Evolutionary conservation across 2,113 vertebrate genomes (phyloP).

Genomic region (Sceloporus undulatus): DNA sequence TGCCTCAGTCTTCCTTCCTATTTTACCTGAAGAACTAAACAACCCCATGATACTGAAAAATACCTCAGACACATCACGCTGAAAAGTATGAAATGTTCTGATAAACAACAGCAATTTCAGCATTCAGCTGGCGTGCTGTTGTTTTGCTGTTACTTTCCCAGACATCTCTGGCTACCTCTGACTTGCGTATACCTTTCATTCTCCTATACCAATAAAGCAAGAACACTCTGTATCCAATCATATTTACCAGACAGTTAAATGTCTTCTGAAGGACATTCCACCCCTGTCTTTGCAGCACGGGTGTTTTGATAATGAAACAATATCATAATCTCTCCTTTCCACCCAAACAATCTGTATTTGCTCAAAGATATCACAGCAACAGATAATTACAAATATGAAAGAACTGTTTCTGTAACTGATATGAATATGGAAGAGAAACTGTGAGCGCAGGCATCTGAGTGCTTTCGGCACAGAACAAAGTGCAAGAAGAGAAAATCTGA

Average conservation of each 20-base stretch:
- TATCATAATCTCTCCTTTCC: constrained; percentile 25
- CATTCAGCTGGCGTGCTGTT: neutral
- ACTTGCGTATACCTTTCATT: neutral
- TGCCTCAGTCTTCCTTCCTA: neutral
- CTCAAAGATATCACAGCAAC: constrained; percentile 2
- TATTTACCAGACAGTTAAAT: constrained; percentile 55
- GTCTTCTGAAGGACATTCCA: constrained; percentile 56
- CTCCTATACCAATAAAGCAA: neutral
- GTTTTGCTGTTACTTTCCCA: neutral
- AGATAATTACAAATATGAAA: constrained; percentile 28
- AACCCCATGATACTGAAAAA: neutral
- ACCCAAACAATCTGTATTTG: neutral
- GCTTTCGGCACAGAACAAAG: neutral
- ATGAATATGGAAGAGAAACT: neutral
- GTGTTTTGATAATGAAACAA: constrained; percentile 59
- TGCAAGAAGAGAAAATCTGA: neutral
- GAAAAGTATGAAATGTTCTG: neutral
- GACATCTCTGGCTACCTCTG: neutral
- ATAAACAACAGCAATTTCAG: neutral
- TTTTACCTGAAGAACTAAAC: constrained; percentile 12
- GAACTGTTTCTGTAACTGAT: neutral
- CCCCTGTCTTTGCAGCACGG: constrained; percentile 67
- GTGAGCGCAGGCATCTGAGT: neutral
- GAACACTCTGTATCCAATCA: neutral
- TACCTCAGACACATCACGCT: neutral